Evolutionary conservation across 2,888 invertebrate genomes (phyloP).

Genomic region (Netelia fuscicornis): DNA sequence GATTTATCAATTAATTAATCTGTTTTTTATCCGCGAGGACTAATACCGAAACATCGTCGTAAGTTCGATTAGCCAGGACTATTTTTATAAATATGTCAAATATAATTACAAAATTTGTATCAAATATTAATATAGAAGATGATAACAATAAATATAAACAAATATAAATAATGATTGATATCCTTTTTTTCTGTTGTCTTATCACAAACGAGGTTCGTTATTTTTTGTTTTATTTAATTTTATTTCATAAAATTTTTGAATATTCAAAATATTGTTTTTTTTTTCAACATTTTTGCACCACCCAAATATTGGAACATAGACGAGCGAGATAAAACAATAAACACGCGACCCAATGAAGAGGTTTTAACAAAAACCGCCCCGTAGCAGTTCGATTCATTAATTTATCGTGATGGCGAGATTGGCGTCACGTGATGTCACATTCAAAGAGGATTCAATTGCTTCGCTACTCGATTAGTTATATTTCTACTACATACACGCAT

Average conservation of each 20-base stretch:
- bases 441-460: constrained; percentile 45
- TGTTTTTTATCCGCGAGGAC: neutral
- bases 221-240: too few relatives aligned
- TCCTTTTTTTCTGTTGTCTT: neutral
- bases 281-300: neutral
- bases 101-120: too few relatives aligned
- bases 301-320: neutral
- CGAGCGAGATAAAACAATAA: neutral
- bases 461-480: constrained; percentile 36
- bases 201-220: too few relatives aligned
- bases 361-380: constrained; percentile 5
- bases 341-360: neutral
- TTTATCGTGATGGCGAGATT: constrained; percentile 40
- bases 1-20: neutral
- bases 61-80: neutral
- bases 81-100: neutral
- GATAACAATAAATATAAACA: too few relatives aligned
- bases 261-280: neutral
- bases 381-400: constrained; percentile 50
- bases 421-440: constrained; percentile 27
- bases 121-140: too few relatives aligned
- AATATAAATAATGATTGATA: neutral
- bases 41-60: neutral
- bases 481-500: constrained; percentile 12
- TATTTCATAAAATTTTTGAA: too few relatives aligned